Base-by-base conservation (phyloP, 1,140 invertebrate species). In the Papilio glaucus region DNA sequence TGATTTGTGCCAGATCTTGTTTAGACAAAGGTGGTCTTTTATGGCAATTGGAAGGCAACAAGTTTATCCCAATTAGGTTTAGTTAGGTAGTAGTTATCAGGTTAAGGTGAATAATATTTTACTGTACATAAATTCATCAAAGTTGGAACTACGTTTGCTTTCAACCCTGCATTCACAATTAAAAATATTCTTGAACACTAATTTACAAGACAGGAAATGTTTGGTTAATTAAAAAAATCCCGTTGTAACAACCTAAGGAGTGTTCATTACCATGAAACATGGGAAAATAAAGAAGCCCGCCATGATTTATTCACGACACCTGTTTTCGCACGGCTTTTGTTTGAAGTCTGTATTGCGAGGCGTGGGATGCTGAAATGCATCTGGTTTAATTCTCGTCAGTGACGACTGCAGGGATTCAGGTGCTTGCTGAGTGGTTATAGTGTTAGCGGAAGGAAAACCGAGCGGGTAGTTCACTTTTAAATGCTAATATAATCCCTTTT, bases 351-450 rank as follows among this genome's bases (percentile, higher is more conserved):
- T 63, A n/a, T 37, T 8, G 60, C 60, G 8, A 7, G 15, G 18
- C 18, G 49, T 53, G 49, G 49, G n/a, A 39, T 37, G 33, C 61
- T 63, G 33, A 38, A 38, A 63, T 24, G 61, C 61, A 63, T 63
- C 61, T 63, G 61, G 6, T 63, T 63, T 63, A 63, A 63, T 63
- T 37, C 45, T 15, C 15, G 13, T 21, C 37, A 37, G 29, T 21
- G 15, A 29, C 61, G 61, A 15, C 33, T 63, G 29, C 2, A 53
- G 45, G 13, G 7, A 7, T 7, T 15, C 61, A 63, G 61, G 61
- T 39, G 37, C 24, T 60, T 12, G 15, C 24, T 24, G 29, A 33
- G 49, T 53, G 49, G 49, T 53, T 53, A 53, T 8, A 53, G 18
- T 53, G 49, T 53, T 12, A 53, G 49, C 49, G 49, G 15, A 18